Conservation (phyloP, 1,140 invertebrate species). For the Nasonia longicornis region DNA sequence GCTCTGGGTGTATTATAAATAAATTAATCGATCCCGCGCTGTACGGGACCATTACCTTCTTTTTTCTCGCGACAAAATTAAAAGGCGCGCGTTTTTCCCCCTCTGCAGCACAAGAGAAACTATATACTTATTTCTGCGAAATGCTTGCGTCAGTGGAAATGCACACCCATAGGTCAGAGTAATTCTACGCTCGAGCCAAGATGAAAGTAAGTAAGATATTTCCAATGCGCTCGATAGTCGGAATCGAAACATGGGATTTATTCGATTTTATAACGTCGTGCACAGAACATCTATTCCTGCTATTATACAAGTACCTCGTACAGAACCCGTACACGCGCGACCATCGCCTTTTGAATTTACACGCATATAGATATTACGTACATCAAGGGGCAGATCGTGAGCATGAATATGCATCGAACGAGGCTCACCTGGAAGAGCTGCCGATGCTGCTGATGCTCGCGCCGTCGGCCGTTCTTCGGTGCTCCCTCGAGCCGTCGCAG, state of each 20-base stretch:
- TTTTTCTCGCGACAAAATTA: neutral
- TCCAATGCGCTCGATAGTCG: too few species aligned
- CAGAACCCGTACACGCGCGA: too few species aligned
- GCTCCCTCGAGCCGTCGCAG: conserved; percentile 74
- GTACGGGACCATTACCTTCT: too few species aligned
- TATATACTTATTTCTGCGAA: neutral
- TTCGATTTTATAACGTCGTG: too few species aligned
- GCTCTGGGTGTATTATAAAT: neutral
- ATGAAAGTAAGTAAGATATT: neutral
- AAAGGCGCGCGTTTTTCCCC: neutral
- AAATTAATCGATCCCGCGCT: too few species aligned
- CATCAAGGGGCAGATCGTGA: too few species aligned
- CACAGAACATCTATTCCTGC: neutral
- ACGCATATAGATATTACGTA: too few species aligned
- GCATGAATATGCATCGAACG: neutral
- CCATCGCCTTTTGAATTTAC: too few species aligned
- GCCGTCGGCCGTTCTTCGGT: conserved; percentile 76
- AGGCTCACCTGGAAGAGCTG: conserved; percentile 82
- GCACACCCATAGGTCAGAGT: conserved; percentile 14
- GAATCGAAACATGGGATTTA: too few species aligned
- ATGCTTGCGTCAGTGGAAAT: conserved; percentile 21
- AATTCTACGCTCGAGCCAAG: conserved; percentile 18
- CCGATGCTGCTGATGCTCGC: conserved; percentile 89
- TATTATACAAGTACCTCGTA: too few species aligned
- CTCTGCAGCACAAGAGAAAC: too few species aligned